Evolutionary conservation across 2,113 vertebrate genomes (phyloP).

Genomic region (Poeciliopsis turrubarensis): DNA sequence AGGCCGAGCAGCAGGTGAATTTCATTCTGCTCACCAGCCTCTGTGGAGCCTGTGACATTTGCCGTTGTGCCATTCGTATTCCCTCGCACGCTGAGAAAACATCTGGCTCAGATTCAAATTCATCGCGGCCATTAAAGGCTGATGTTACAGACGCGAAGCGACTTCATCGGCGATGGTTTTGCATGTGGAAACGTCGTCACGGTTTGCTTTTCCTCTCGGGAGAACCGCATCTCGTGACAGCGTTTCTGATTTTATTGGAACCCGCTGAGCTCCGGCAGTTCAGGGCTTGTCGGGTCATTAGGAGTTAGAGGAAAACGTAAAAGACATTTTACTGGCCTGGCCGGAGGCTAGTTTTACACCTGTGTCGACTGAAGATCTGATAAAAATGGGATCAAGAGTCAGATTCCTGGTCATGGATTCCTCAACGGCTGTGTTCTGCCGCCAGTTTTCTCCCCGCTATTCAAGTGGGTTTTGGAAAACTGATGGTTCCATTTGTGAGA

Average conservation of each 20-base stretch:
- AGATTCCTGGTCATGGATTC: background rate
- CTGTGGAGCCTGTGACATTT: background rate
- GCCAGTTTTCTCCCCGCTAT: background rate
- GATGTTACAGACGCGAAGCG: background rate
- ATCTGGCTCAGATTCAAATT: background rate
- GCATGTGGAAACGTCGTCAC: background rate
- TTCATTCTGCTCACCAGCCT: background rate
- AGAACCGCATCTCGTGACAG: background rate
- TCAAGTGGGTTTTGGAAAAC: slow-evolving; percentile 1
- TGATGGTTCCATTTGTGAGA: background rate
- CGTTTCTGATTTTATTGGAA: background rate
- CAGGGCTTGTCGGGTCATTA: slow-evolving; percentile 1
- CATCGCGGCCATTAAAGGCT: background rate
- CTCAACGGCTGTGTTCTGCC: slow-evolving; percentile 28
- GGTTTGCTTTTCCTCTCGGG: background rate
- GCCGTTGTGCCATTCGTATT: background rate
- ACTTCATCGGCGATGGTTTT: background rate
- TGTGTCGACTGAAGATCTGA: background rate
- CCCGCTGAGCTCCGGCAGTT: background rate
- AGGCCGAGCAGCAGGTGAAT: background rate
- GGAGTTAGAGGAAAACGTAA: slow-evolving; percentile 2
- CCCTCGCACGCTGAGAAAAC: background rate
- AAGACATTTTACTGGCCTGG: slow-evolving; percentile 15
- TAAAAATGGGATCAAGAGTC: slow-evolving; percentile 21
- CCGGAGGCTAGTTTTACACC: slow-evolving; percentile 8